These are phyloP conservation scores for Australoheros facetus DNA, from an alignment of 2,797 vertebrate species.

Conservation along the genomic window DNA sequence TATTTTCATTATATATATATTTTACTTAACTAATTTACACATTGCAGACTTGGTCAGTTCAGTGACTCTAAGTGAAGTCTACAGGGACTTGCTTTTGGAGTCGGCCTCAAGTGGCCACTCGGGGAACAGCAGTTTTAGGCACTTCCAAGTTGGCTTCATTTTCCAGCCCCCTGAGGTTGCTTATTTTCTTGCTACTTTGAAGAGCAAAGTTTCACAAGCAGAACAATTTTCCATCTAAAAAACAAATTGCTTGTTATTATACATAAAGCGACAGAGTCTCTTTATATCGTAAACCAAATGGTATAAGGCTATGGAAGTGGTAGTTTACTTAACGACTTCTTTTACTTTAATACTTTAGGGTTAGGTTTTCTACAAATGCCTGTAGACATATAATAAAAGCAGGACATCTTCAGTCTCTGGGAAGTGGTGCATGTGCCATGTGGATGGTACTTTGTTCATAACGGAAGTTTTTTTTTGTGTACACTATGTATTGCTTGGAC, in stretches of 20 bases:
- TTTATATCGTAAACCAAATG: neutral
- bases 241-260: neutral
- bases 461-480: neutral
- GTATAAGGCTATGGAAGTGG: neutral
- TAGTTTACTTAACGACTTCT: neutral
- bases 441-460: neutral
- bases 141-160: neutral
- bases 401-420: neutral
- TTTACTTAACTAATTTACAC: no score
- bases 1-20: fast-evolving
- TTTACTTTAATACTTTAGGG: neutral
- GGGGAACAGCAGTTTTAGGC: neutral
- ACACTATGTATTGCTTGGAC: no score
- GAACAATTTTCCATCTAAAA: neutral
- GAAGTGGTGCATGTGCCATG: neutral
- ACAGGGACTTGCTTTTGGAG: neutral
- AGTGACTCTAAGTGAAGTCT: neutral
- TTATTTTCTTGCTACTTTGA: neutral
- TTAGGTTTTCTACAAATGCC: neutral
- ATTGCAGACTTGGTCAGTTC: neutral
- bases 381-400: neutral
- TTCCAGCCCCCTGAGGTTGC: neutral
- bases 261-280: neutral
- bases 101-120: neutral
- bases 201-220: neutral